Conservation (phyloP, 2,113 vertebrate genomes). For the Malurus elegans region DNA sequence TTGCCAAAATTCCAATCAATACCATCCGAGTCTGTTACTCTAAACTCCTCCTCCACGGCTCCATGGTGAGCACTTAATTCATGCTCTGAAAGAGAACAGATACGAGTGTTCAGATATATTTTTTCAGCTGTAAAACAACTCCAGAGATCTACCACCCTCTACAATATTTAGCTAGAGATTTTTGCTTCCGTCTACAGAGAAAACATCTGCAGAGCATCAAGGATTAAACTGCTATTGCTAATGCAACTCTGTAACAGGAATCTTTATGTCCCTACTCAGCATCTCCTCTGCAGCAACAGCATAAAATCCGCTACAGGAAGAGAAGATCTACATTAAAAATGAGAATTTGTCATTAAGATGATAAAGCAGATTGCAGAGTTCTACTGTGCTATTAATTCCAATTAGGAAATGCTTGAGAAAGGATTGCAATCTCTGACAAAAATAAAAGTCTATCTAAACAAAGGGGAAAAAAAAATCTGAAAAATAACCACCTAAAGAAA, state of each 20-base stretch:
- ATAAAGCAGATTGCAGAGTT: background rate
- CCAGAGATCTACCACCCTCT: background rate
- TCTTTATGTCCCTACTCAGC: background rate
- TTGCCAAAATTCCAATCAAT: background rate
- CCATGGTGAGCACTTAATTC: background rate
- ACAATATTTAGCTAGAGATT: background rate
- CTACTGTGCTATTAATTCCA: fast-evolving
- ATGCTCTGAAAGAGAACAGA: background rate
- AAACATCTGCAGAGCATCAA: background rate
- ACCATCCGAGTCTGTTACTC: fast-evolving
- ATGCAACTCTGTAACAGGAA: background rate
- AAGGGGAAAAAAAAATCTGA: background rate
- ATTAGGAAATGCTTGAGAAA: background rate
- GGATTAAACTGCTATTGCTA: background rate
- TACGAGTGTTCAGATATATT: fast-evolving
- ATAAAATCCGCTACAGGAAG: background rate
- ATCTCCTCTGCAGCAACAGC: background rate
- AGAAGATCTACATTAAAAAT: background rate
- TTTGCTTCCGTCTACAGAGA: background rate
- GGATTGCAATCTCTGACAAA: background rate
- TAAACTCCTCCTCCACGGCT: background rate
- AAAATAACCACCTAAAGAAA: background rate
- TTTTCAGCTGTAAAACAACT: background rate
- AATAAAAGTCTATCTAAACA: fast-evolving
- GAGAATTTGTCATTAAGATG: background rate